Evolutionary conservation across 2,888 invertebrate species (phyloP).

Genomic region (Abrostola tripartita): DNA sequence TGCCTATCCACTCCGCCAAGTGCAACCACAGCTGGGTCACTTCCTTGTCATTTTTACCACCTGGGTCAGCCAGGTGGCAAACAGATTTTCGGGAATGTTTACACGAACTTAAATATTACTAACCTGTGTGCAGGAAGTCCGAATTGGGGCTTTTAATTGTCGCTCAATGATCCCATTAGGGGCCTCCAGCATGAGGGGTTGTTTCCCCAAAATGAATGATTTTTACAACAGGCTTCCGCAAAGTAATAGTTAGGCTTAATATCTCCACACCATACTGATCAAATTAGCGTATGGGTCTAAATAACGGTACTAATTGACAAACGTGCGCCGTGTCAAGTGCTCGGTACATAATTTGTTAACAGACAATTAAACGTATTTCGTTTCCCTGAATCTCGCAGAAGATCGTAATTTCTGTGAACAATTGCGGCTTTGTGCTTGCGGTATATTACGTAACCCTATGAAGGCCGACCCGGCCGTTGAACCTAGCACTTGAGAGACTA

Average conservation of each 20-base stretch:
- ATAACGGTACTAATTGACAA: not conserved
- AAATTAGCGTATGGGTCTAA: slow-evolving; percentile 1
- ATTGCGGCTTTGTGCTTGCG: slow-evolving; percentile 42
- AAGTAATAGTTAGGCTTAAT: not conserved
- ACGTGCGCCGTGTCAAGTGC: not conserved
- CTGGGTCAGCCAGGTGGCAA: not conserved
- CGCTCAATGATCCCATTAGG: slow-evolving; percentile 38
- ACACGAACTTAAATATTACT: not conserved
- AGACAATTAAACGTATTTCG: slow-evolving; percentile 10
- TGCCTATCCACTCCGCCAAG: not conserved
- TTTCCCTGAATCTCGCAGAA: slow-evolving; percentile 10
- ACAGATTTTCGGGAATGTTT: not conserved
- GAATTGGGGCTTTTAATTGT: slow-evolving; percentile 37
- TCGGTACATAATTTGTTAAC: not conserved
- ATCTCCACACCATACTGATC: not conserved
- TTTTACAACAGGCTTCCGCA: slow-evolving; percentile 37
- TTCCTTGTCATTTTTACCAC: not conserved
- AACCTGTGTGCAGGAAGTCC: slow-evolving; percentile 14
- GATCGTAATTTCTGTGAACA: slow-evolving; percentile 23
- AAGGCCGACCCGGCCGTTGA: slow-evolving; percentile 51
- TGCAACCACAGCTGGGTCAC: not conserved
- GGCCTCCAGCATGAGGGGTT: slow-evolving; percentile 22
- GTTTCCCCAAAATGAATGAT: slow-evolving; percentile 16
- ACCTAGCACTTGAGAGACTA: slow-evolving; percentile 30
- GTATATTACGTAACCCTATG: slow-evolving; percentile 48